Base-by-base conservation (phyloP, 2,113 vertebrate genomes). In the Cathartes aura region DNA sequence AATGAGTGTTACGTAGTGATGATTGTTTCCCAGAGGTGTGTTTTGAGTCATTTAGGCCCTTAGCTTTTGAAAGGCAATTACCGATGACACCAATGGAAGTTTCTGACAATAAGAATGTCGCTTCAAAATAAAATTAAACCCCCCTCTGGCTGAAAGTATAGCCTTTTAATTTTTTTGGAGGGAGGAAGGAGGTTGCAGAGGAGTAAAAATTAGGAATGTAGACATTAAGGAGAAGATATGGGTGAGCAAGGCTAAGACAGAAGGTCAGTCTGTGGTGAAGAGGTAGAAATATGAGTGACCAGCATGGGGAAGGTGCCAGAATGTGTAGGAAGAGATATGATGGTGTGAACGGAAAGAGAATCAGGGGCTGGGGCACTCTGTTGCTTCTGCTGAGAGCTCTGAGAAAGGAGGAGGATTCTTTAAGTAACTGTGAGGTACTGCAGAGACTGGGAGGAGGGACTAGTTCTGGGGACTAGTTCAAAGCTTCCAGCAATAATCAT, bases 1-100 rank as follows among this genome's bases (percentile, higher is more conserved):
- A 15, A 30, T n/a, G 43, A 40, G 9, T 15, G 9, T 68, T 70
- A 32, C 0, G 2, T 13, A 48, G 42, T 30, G 23, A 50, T 0
- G 2, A 1, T 34, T 47, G 32, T 53, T 88, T 36, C 50, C 50
- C 50, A 75, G 63, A 62, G 40, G 9, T 0, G 1, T n/a, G 18
- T 68, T 67, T 56, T 60, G 58, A 36, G 34, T 52, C n/a, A 11
- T 45, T 63, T 74, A 67, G 38, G 15, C 40, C 17, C 4, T 62
- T 52, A 47, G 38, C 11, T 75, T 85, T 88, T 64, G 43, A 70
- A 66, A 84, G 24, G 15, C 22, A 75, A 0, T 76, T 80, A 36
- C 62, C 12, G 8, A 29, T 26, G 17, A 40, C 52, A 22, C 32
- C 64, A 29, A 8, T 43, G 18, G 13, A 59, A 34, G 10, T 55